phyloP scores from a whole-genome alignment of 2,113 vertebrate genomes.

The Cephalopholis sonnerati region DNA sequence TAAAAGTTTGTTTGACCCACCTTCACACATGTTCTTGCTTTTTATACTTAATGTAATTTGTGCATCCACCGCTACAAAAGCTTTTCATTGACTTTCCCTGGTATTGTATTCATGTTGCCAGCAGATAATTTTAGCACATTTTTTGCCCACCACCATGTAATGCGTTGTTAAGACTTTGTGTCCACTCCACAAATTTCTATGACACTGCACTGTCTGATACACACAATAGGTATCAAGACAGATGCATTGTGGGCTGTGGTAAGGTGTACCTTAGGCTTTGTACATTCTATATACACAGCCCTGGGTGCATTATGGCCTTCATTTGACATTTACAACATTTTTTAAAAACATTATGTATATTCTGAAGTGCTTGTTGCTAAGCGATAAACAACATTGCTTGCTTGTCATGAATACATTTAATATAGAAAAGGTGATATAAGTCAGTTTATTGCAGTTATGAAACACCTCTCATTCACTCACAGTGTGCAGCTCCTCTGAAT shows the following conservation, averaged over 20 bases:
- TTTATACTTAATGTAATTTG: too few relatives aligned
- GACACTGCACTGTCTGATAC: too few relatives aligned
- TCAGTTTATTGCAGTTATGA: neutral
- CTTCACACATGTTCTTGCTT: too few relatives aligned
- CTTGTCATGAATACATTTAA: neutral
- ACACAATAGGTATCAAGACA: neutral
- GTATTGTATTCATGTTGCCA: too few relatives aligned
- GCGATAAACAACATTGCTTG: neutral
- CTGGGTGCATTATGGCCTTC: neutral
- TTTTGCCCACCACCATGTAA: neutral
- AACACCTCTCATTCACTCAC: neutral
- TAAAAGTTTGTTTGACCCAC: too few relatives aligned
- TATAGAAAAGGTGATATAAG: neutral
- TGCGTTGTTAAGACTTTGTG: too few relatives aligned
- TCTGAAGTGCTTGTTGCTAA: slow-evolving; percentile 14
- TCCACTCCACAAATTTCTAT: too few relatives aligned
- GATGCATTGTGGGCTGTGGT: too few relatives aligned
- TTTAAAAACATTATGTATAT: neutral
- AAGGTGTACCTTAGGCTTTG: neutral
- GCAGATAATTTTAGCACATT: too few relatives aligned
- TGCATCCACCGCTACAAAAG: too few relatives aligned
- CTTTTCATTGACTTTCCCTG: too few relatives aligned
- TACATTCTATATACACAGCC: neutral
- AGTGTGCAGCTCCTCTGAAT: neutral
- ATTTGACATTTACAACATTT: slow-evolving; percentile 8